A percentile compares a stretch with the other conserved stretches of the same genome.
phyloP scores from a whole-genome alignment of 2,113 vertebrate species.

The Neopipo cinnamomea region DNA sequence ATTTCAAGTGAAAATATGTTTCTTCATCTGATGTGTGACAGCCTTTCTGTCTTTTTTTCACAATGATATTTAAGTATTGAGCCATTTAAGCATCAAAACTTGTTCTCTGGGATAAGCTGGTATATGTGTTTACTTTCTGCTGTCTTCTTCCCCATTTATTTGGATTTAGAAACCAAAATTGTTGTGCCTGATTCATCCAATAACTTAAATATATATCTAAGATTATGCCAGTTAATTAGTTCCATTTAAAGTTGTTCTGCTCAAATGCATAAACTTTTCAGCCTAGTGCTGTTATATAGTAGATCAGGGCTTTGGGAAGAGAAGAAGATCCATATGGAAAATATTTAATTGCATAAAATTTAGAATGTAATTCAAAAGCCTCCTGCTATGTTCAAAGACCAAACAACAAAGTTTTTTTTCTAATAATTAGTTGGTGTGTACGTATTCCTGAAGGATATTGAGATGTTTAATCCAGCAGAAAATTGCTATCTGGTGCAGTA shows the following conservation, averaged over 20 bases:
- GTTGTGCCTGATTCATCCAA: neutral
- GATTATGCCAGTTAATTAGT: constrained; percentile 5
- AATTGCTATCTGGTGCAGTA: constrained; percentile 19
- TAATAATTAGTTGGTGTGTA: neutral
- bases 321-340: neutral
- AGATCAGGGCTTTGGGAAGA: neutral
- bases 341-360: neutral
- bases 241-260: constrained; percentile 23
- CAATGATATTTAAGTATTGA: neutral
- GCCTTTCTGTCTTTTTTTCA: neutral
- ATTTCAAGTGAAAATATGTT: neutral
- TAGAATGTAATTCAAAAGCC: neutral
- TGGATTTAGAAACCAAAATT: neutral
- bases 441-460: constrained; percentile 16
- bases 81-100: neutral
- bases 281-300: neutral
- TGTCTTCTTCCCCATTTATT: neutral
- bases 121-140: neutral
- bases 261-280: constrained; percentile 6
- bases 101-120: neutral
- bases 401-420: neutral
- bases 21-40: neutral
- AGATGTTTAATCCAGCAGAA: constrained; percentile 20
- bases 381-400: constrained; percentile 23
- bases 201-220: constrained; percentile 10